Evolutionary conservation across 2,797 vertebrate genomes (phyloP).

Genomic region (Luscinia luscinia): DNA sequence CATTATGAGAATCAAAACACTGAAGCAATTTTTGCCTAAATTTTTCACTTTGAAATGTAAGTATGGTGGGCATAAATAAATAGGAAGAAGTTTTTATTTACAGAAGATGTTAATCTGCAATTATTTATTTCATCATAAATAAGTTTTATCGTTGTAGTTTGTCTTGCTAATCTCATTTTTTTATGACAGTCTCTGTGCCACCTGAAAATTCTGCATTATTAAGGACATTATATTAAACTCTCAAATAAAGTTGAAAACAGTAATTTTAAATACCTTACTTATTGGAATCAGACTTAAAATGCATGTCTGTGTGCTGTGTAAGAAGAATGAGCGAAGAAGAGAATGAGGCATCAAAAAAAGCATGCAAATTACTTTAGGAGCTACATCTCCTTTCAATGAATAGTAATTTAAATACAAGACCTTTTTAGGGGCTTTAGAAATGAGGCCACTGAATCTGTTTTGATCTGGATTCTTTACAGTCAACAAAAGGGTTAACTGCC

Average conservation of each 20-base stretch:
- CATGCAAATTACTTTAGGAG: background rate
- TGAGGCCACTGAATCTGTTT: conserved; percentile 37
- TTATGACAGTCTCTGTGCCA: background rate
- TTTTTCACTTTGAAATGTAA: background rate
- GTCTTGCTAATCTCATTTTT: background rate
- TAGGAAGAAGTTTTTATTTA: background rate
- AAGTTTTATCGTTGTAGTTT: background rate
- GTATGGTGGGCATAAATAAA: background rate
- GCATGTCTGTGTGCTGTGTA: background rate
- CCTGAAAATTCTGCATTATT: background rate
- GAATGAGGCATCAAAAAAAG: background rate
- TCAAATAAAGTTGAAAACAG: background rate
- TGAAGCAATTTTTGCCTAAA: background rate
- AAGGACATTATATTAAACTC: background rate
- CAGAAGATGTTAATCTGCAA: background rate
- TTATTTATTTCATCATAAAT: background rate
- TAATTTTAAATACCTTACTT: background rate
- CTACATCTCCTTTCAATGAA: conserved; percentile 11
- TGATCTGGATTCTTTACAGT: conserved; percentile 39
- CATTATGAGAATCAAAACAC: background rate
- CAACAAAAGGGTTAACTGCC: conserved; percentile 70
- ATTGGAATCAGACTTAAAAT: background rate
- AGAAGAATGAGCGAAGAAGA: background rate
- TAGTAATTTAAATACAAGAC: conserved; percentile 54
- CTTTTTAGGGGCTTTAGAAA: conserved; percentile 39